A percentile compares a stretch with the other conserved stretches of the same genome.
These are phyloP conservation scores for Cichladusa arquata DNA, from an alignment of 2,113 vertebrate genomes.

Conservation along the genomic window DNA sequence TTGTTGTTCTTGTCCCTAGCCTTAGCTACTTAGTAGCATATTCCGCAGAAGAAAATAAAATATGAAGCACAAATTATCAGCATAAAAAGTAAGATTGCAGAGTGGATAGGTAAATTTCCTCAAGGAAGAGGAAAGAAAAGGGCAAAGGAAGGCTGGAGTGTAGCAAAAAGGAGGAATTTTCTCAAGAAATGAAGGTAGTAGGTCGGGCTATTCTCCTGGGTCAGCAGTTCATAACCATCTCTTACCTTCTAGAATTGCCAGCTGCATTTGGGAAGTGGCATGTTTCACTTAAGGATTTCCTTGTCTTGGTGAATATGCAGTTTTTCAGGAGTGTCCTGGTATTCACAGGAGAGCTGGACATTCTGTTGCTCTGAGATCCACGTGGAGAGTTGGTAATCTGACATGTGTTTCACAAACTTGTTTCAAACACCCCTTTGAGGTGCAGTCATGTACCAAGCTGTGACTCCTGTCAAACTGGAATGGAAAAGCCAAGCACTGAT, in stretches of 20 bases:
- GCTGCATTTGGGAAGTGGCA: background rate
- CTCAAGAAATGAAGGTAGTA: background rate
- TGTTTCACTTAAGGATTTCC: background rate
- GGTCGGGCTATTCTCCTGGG: background rate
- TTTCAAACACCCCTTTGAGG: background rate
- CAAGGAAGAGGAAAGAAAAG: background rate
- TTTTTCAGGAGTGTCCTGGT: background rate
- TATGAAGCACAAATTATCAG: background rate
- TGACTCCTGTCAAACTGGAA: background rate
- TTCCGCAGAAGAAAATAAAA: background rate
- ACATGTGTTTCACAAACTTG: rapidly evolving
- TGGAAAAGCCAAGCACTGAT: background rate
- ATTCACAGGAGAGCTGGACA: rapidly evolving
- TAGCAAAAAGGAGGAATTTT: background rate
- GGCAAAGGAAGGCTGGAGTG: background rate
- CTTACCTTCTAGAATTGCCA: background rate
- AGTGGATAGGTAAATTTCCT: background rate
- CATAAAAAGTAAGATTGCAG: background rate
- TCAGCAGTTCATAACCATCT: background rate
- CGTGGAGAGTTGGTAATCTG: rapidly evolving
- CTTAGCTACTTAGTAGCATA: background rate
- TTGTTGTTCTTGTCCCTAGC: background rate
- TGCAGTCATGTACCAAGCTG: rapidly evolving
- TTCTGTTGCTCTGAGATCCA: background rate
- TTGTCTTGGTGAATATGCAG: too few relatives aligned